Conservation (phyloP, 2,113 vertebrate species). For the Grallaria varia region DNA sequence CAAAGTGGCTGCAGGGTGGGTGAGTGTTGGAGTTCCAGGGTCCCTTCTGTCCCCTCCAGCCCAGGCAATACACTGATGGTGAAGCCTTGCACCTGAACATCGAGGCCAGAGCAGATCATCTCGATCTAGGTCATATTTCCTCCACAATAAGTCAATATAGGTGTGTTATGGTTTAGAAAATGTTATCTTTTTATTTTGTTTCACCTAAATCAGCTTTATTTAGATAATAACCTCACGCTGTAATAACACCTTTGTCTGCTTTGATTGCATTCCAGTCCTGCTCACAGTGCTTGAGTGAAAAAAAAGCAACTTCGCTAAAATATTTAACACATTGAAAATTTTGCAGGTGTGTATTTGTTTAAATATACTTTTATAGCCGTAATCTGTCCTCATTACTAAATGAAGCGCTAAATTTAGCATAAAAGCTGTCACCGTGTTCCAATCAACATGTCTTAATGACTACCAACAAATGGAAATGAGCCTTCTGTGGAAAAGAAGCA, state of each 20-base stretch:
- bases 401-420: conserved; percentile 31
- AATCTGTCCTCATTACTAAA: conserved; percentile 27
- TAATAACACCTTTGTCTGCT: neutral
- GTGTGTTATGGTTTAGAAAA: neutral
- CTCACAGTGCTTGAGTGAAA: neutral
- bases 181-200: neutral
- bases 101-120: accelerated
- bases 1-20: neutral
- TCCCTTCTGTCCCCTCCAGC: neutral
- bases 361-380: neutral
- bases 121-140: neutral
- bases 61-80: neutral
- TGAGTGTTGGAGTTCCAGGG: accelerated
- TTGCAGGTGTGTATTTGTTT: conserved; percentile 32
- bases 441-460: conserved; percentile 9
- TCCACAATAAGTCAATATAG: neutral
- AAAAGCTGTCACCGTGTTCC: conserved; percentile 5
- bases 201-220: neutral
- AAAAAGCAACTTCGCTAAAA: neutral
- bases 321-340: neutral
- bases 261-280: neutral
- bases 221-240: neutral
- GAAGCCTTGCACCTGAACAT: too few species aligned
- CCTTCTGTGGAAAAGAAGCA: neutral
- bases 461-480: conserved; percentile 19